phyloP scores from a whole-genome alignment of 2,888 invertebrate species.

The Volucella inanis region DNA sequence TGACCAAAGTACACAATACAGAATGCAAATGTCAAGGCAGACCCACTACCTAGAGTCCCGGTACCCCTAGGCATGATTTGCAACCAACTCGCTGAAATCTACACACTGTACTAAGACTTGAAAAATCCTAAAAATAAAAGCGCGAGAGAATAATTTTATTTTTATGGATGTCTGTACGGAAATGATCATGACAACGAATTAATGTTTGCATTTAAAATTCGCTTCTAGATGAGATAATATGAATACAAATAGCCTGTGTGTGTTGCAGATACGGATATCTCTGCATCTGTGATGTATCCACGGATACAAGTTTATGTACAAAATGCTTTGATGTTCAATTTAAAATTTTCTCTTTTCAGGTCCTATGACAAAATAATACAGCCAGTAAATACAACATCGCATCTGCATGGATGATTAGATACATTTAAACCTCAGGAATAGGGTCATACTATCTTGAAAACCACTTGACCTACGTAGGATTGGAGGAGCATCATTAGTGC shows the following conservation, averaged over 20 bases:
- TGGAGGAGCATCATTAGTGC: slow-evolving; percentile 28
- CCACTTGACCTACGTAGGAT: slow-evolving; percentile 24
- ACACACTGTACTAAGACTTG: slow-evolving; percentile 8
- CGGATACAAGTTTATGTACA: background rate
- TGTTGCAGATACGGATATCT: slow-evolving; percentile 12
- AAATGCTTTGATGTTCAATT: slow-evolving; percentile 4
- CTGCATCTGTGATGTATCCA: background rate
- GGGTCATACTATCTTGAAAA: slow-evolving; percentile 42
- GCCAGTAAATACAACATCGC: slow-evolving; percentile 38
- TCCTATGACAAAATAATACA: slow-evolving; percentile 37
- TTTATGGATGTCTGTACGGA: slow-evolving; percentile 51
- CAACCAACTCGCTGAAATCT: slow-evolving; percentile 22
- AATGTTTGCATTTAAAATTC: slow-evolving; percentile 68
- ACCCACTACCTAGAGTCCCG: slow-evolving; percentile 1
- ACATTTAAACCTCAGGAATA: slow-evolving; percentile 37
- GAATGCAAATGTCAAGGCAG: slow-evolving; percentile 72
- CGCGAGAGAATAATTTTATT: slow-evolving; percentile 31
- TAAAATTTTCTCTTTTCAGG: slow-evolving; percentile 52
- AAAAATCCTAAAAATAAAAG: slow-evolving; percentile 49
- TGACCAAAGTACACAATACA: slow-evolving; percentile 18
- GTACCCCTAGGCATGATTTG: slow-evolving; percentile 26
- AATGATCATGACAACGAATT: slow-evolving; percentile 70
- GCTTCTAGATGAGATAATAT: slow-evolving; percentile 26
- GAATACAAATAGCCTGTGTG: slow-evolving; percentile 1
- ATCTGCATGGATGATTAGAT: slow-evolving; percentile 28